Conservation (phyloP, 2,888 invertebrate genomes). For the Agonopterix arenella region DNA sequence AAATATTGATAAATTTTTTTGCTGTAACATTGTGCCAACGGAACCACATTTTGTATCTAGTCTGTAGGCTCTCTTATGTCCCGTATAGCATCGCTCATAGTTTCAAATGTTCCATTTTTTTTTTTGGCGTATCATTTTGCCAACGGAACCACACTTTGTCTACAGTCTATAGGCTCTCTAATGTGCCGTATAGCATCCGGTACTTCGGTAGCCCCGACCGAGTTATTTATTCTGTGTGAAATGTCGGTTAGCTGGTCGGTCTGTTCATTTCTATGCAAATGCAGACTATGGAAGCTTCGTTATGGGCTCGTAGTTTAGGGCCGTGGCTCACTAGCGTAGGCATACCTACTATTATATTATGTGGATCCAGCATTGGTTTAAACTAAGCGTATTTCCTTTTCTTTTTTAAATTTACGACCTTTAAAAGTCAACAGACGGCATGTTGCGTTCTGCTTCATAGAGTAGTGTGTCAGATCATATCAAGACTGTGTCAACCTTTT, state of each 20-base stretch:
- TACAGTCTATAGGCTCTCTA: neutral
- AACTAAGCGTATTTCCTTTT: too few species aligned
- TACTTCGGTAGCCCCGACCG: conserved; percentile 20
- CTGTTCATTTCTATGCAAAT: conserved; percentile 72
- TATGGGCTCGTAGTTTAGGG: conserved; percentile 14
- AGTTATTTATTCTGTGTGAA: conserved; percentile 61
- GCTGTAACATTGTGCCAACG: neutral
- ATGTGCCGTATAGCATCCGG: neutral
- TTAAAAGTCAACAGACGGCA: too few species aligned
- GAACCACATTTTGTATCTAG: neutral
- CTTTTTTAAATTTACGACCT: too few species aligned
- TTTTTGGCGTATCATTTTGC: neutral
- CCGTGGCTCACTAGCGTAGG: neutral
- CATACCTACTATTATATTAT: too few species aligned
- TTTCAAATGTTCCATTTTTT: neutral
- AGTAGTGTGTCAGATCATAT: too few species aligned
- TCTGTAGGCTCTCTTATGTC: neutral
- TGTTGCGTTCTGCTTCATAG: too few species aligned
- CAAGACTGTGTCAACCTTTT: too few species aligned
- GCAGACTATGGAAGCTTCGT: conserved; percentile 25
- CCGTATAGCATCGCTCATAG: neutral
- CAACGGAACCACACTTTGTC: neutral
- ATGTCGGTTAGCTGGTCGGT: conserved; percentile 50
- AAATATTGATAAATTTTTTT: neutral
- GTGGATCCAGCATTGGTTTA: too few species aligned